Base-by-base conservation (phyloP, 2,113 vertebrate genomes). In the Platichthys stellatus region DNA sequence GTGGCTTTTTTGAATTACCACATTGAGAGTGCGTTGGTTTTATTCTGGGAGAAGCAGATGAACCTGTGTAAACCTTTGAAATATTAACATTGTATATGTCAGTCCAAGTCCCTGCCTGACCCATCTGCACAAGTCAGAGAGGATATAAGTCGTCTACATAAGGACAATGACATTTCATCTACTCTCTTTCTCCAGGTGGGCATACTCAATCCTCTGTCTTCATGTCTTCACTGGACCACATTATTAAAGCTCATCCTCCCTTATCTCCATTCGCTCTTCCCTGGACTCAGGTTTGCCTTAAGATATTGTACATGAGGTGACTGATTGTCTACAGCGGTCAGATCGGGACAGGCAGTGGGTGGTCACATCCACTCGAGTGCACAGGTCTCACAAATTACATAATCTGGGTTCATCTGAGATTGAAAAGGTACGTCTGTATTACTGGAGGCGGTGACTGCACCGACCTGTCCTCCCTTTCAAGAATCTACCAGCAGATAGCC, bases 81-180 rank as follows among this genome's bases (percentile, higher is more conserved):
- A 77, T 73, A 83, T 72, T 53, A 63, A 69, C 68, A 76, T 65
- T 74, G 47, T 20, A 51, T 20, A 5, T 18, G 66, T 74, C 78
- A 75, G 54, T 57, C 21, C 31, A 53, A 61, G 75, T 86, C 76
- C 58, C 31, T 45, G 59, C 14, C 56, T 78, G 77, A 83, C 69
- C 80, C 84, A 82, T 86, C 45, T 3, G 9, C 51, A 70, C 68
- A 63, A 80, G 57, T 82, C 67, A 61, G 62, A 67, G 38, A 73
- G 56, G 68, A 85, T 75, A 88, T 67, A 80, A 85, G 67, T 53
- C 58, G 69, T 74, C 26, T 15, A 74, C 73, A 47, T 43, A 71
- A 69, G 31, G 43, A 82, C 43, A 80, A 51, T 78, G 80, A 86
- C 79, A 85, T 82, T 86, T 84, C 69, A 63, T 75, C 63, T 69